Conservation (phyloP, 1,140 invertebrate genomes). For the Zelostemma sp. region DNA sequence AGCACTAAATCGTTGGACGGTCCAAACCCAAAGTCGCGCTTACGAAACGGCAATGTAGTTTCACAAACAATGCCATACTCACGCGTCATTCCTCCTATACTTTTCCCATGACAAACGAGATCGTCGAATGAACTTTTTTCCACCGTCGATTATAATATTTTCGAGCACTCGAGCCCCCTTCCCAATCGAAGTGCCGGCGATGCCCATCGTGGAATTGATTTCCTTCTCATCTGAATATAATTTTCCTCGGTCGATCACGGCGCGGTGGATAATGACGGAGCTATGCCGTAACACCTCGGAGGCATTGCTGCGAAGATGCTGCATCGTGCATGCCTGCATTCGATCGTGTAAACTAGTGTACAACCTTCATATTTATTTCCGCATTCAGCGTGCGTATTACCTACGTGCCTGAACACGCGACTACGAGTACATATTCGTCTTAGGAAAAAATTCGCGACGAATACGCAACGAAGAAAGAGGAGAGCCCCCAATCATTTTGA, state of each 20-base stretch:
- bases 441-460: slow-evolving; percentile 35
- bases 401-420: slow-evolving; percentile 9
- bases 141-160: background rate
- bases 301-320: slow-evolving; percentile 47
- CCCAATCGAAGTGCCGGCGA: slow-evolving; percentile 52
- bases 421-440: slow-evolving; percentile 18
- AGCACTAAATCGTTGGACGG: no score
- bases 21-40: no score
- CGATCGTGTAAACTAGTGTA: slow-evolving; percentile 53
- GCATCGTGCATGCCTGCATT: slow-evolving; percentile 34
- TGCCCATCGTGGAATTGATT: slow-evolving; percentile 66
- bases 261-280: slow-evolving; percentile 61
- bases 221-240: slow-evolving; percentile 68
- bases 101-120: slow-evolving; percentile 36
- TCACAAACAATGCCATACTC: no score
- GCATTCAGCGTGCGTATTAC: slow-evolving; percentile 18
- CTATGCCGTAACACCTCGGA: slow-evolving; percentile 64
- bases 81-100: slow-evolving; percentile 28
- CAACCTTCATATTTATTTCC: slow-evolving; percentile 38
- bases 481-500: slow-evolving; percentile 33
- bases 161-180: slow-evolving; percentile 9
- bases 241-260: slow-evolving; percentile 62
- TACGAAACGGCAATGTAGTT: no score
- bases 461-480: slow-evolving; percentile 13
- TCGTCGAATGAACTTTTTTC: slow-evolving; percentile 19